Conservation (phyloP, 2,888 invertebrate species). For the Pardosa pseudoannulata region DNA sequence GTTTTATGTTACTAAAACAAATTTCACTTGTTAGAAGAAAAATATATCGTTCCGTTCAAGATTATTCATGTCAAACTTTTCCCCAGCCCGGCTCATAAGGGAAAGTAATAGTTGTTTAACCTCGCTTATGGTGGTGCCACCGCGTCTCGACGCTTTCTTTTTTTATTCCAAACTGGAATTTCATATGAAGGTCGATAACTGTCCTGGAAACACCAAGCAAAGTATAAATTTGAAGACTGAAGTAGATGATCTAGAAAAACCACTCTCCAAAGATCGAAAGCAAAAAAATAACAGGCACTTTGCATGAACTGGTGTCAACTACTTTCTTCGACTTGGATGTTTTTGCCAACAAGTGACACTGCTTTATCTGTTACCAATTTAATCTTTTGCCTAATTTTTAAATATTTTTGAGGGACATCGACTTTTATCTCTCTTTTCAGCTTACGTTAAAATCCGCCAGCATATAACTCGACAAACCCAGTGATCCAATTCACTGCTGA, state of each 20-base stretch:
- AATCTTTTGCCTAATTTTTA: no score
- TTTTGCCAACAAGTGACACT: not conserved
- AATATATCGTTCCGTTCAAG: no score
- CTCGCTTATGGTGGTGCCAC: not conserved
- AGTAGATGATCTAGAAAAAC: constrained; percentile 1
- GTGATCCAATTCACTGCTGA: no score
- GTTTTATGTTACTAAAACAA: no score
- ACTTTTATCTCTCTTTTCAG: no score
- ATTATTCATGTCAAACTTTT: not conserved
- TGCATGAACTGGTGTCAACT: not conserved
- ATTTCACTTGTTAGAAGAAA: no score
- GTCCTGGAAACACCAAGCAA: constrained; percentile 23
- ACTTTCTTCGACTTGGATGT: not conserved
- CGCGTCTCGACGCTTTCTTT: not conserved
- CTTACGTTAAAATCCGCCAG: no score
- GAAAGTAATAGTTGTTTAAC: constrained; percentile 28
- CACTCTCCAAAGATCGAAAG: not conserved
- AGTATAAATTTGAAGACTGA: not conserved
- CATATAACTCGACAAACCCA: no score
- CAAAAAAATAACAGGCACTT: not conserved
- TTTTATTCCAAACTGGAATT: constrained; percentile 36
- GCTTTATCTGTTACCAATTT: not conserved
- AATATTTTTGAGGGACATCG: no score
- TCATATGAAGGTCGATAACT: constrained; percentile 65
- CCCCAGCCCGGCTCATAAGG: not conserved